Percentiles rank a stretch among this genome's conserved stretches.
These are phyloP conservation scores for Nephrotoma appendiculata DNA, from an alignment of 2,888 invertebrate genomes.

Conservation along the genomic window DNA sequence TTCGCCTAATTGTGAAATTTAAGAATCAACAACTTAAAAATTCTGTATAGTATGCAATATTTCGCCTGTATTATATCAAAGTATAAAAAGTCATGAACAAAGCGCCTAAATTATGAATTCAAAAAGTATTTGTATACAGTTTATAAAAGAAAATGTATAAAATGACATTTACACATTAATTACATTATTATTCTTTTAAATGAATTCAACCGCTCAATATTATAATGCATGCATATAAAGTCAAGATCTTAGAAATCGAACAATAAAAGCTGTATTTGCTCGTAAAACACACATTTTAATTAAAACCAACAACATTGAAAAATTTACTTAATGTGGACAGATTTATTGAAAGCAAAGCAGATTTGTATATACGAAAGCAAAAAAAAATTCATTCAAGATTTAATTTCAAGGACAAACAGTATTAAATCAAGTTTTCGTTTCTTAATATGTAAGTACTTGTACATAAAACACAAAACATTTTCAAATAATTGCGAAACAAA, in stretches of 20 bases:
- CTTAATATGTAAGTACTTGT: neutral
- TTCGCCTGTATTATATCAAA: neutral
- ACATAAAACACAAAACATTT: neutral
- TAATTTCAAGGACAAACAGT: neutral
- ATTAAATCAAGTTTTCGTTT: neutral
- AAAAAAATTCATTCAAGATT: neutral
- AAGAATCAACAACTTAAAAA: neutral
- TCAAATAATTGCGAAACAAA: neutral
- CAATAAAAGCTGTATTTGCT: neutral
- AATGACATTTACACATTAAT: neutral
- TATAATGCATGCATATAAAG: neutral
- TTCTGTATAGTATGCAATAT: neutral
- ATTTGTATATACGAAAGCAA: neutral
- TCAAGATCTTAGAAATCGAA: neutral
- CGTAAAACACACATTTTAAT: neutral
- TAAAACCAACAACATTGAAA: neutral
- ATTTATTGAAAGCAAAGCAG: neutral
- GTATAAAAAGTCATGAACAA: neutral
- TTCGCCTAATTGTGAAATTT: neutral
- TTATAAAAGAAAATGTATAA: neutral
- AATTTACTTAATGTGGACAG: neutral
- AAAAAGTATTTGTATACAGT: neutral
- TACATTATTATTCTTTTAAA: neutral
- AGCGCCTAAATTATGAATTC: neutral
- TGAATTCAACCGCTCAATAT: neutral